Conservation (phyloP, 2,888 invertebrate genomes). For the Hypomecis punctinalis region DNA sequence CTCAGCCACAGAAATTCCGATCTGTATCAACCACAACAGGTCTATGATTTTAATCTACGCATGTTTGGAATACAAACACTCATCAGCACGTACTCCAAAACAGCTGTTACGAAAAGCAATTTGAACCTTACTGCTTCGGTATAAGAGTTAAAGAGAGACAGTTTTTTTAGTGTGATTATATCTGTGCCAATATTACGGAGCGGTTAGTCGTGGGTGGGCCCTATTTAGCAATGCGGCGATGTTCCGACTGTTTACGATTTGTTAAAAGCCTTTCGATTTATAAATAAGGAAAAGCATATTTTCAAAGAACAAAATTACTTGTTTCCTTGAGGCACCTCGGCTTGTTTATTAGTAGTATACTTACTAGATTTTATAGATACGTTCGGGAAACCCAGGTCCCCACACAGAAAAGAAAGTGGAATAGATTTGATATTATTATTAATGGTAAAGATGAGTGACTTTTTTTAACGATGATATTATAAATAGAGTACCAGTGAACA, state of each 20-base stretch:
- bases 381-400: too few relatives aligned
- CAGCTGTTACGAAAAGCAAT: background rate
- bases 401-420: too few relatives aligned
- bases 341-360: too few relatives aligned
- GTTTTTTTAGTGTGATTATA: conserved; percentile 5
- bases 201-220: conserved; percentile 30
- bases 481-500: too few relatives aligned
- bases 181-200: conserved; percentile 36
- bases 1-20: conserved; percentile 16
- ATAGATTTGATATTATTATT: too few relatives aligned
- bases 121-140: conserved; percentile 11
- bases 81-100: conserved; percentile 4
- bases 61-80: conserved; percentile 41
- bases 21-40: conserved; percentile 22
- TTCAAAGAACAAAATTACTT: too few relatives aligned
- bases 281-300: too few relatives aligned
- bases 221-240: conserved; percentile 21
- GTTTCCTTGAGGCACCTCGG: too few relatives aligned
- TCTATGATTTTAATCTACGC: conserved; percentile 34
- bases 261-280: conserved; percentile 4
- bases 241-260: conserved; percentile 13
- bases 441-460: too few relatives aligned
- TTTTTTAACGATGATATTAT: too few relatives aligned
- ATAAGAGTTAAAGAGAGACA: conserved; percentile 9
- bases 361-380: too few relatives aligned